Percentiles rank a stretch among this genome's conserved stretches.
phyloP scores from a whole-genome alignment of 2,113 vertebrate species.

The Atrichornis clamosus region DNA sequence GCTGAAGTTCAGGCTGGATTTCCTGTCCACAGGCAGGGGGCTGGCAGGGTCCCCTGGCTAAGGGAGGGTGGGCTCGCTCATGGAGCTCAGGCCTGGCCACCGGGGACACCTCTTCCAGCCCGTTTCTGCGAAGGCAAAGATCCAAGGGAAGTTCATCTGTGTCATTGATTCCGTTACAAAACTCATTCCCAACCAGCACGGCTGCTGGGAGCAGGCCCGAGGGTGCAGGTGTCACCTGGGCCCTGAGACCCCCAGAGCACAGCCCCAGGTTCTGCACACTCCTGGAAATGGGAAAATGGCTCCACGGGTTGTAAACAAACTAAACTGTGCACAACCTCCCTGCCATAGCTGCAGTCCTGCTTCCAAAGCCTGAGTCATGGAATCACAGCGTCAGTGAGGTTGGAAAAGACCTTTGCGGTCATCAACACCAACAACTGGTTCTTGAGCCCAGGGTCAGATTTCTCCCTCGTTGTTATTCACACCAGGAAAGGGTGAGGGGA shows the following conservation, averaged over 20 bases:
- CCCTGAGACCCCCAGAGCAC: rapidly evolving
- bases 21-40: neutral
- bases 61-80: neutral
- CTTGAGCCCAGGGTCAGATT: neutral
- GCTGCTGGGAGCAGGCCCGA: neutral
- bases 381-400: rapidly evolving
- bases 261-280: rapidly evolving
- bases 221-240: neutral
- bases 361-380: neutral
- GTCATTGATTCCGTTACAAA: neutral
- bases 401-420: too few species aligned
- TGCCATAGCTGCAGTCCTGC: rapidly evolving
- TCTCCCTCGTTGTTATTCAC: neutral
- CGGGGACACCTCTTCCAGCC: neutral
- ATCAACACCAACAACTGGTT: too few species aligned
- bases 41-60: neutral
- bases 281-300: neutral
- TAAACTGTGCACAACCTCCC: too few species aligned
- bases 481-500: neutral
- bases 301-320: rapidly evolving
- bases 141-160: neutral
- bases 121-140: neutral
- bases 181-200: neutral
- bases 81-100: neutral
- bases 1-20: neutral